Percentiles rank a stretch among this genome's conserved stretches.
Conservation (phyloP, 2,888 invertebrate species). For the Magallana nippona region DNA sequence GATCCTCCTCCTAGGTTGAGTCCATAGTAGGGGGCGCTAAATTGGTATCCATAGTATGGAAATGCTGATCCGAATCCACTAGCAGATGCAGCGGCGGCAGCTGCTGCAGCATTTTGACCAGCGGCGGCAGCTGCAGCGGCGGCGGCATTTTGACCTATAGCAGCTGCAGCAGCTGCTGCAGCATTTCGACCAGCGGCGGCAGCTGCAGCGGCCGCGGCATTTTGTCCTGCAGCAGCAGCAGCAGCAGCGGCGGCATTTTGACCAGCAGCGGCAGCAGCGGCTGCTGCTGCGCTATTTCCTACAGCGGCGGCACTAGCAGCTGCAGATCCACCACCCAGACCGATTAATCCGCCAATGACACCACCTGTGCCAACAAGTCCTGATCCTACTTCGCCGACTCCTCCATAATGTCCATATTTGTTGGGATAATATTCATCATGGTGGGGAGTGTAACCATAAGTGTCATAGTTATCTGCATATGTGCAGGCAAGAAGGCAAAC, state of each 20-base stretch:
- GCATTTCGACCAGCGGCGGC: neutral
- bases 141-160: neutral
- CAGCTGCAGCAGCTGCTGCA: neutral
- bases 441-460: neutral
- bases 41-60: neutral
- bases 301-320: neutral
- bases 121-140: neutral
- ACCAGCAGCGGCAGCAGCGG: neutral
- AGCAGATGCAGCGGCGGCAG: neutral
- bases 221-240: conserved; percentile 8
- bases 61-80: neutral
- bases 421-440: neutral
- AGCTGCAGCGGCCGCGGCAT: neutral
- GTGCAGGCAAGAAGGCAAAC: neutral
- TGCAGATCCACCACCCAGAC: neutral
- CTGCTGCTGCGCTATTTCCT: neutral
- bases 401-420: neutral
- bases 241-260: neutral
- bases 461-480: neutral
- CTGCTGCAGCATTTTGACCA: neutral
- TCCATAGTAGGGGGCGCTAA: neutral
- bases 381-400: neutral
- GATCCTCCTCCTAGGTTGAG: neutral
- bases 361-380: neutral
- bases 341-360: neutral